Evolutionary conservation across 2,113 vertebrate genomes (phyloP), one percentile per base, ranked within the genome.

Genomic region (Chauna torquata): DNA sequence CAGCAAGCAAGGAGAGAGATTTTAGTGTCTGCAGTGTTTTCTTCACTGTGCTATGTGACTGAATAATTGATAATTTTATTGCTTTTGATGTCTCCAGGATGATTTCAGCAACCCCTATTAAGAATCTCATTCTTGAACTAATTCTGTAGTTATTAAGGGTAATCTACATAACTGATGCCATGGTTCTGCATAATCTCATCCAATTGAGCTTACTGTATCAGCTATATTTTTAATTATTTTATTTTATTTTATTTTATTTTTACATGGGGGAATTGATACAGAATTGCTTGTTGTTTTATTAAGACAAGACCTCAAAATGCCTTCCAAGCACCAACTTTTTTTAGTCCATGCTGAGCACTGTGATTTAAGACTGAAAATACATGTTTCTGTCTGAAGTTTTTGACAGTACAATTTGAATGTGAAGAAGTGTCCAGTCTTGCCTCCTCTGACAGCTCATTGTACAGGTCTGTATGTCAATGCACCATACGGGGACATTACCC

Each of bases 291-390:
- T 20, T 82, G 8, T 68, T 93, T 77, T 72, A 42, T 40, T 74
- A 54, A 61, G 58, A 89, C 22, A 52, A 70, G 74, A 69, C 12
- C 23, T 34, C 5, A 0, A 79, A 78, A 82, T 87, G 0, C 7
- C 34, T 89, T 79, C 52, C 32, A 68, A 85, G 11, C 22, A 23
- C 9, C 8, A 90, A 11, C 6, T 18, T 66, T 28, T 88, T 89
- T 68, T 50, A n/a, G 34, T 57, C 65, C 79, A 14, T 45, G 40
- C 52, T 89, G 40, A 91, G 42, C 30, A 54, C 42, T 45, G 65
- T 79, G 82, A 82, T 64, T 91, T 86, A 81, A 86, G 88, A 57
- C 32, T 54, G 80, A 91, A 95, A 95, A 93, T 82, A 16, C 75
- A 42, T 32, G 34, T 62, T 87, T 85, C 34, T 94, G 27, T 69